A percentile compares a stretch with the other conserved stretches of the same genome.
These are phyloP conservation scores for Myotis davidii DNA, from an alignment of 2,113 vertebrate species.

Conservation along the genomic window DNA sequence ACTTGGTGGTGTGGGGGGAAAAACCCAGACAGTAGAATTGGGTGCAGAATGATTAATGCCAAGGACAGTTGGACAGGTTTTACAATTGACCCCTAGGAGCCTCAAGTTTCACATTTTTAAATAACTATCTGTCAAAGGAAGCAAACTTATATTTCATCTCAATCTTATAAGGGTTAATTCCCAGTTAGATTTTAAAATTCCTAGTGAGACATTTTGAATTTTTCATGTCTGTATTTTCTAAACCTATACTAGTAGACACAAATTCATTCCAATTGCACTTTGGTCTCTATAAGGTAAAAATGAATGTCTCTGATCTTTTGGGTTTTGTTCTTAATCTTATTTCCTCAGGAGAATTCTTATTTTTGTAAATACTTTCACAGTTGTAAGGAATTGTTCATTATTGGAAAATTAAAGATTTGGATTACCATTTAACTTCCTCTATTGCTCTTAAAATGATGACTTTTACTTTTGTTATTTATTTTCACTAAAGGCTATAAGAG, in stretches of 20 bases:
- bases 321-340: conserved; percentile 6
- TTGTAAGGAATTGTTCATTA: conserved; percentile 44
- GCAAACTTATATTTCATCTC: conserved; percentile 13
- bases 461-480: conserved; percentile 53
- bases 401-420: conserved; percentile 33
- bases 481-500: conserved; percentile 48
- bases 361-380: conserved; percentile 4
- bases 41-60: background rate
- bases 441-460: conserved; percentile 40
- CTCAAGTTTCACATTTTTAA: background rate
- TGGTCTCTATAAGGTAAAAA: background rate
- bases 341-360: background rate
- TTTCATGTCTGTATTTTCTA: background rate
- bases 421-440: background rate
- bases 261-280: background rate
- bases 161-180: background rate
- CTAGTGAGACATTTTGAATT: background rate
- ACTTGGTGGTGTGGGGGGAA: background rate
- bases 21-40: background rate
- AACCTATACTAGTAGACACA: background rate
- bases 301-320: background rate
- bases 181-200: background rate
- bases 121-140: background rate
- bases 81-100: background rate
- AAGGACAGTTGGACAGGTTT: background rate